A percentile compares a stretch with the other conserved stretches of the same genome.
Evolutionary conservation across 2,888 invertebrate genomes (phyloP).

Genomic region (Chironomus tentans): DNA sequence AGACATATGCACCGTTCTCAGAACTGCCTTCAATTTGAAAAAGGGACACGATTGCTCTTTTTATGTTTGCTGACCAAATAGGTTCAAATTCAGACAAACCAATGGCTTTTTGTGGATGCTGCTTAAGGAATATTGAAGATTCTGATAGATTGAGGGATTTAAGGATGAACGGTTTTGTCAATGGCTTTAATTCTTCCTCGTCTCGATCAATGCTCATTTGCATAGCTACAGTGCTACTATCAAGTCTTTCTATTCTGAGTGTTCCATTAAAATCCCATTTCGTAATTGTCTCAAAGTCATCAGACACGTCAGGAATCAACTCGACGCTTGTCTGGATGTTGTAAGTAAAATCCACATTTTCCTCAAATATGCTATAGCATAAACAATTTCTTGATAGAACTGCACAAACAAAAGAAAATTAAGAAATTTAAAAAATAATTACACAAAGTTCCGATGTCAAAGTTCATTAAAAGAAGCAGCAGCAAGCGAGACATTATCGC

Average conservation of each 20-base stretch:
- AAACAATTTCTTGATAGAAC: not conserved
- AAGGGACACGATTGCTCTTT: slow-evolving; percentile 55
- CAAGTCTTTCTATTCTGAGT: not conserved
- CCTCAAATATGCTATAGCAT: slow-evolving; percentile 4
- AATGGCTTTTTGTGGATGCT: slow-evolving; percentile 33
- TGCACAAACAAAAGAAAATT: not conserved
- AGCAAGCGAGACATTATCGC: not conserved
- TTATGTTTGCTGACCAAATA: slow-evolving; percentile 58
- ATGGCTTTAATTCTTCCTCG: not conserved
- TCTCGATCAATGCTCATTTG: not conserved
- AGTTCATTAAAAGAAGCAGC: not conserved
- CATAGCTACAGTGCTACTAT: not conserved
- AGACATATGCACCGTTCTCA: slow-evolving; percentile 40
- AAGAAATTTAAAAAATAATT: not conserved
- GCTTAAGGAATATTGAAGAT: not conserved
- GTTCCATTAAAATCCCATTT: slow-evolving; percentile 2
- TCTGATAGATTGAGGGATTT: not conserved
- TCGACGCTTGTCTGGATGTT: not conserved
- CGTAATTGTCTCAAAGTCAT: not conserved
- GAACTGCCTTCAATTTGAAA: slow-evolving; percentile 49
- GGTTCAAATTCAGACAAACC: slow-evolving; percentile 45
- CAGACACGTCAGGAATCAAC: slow-evolving; percentile 16
- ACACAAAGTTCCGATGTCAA: not conserved
- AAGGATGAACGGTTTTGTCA: slow-evolving; percentile 11
- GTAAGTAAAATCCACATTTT: not conserved